These are phyloP conservation scores for Brachionus angularis DNA, from an alignment of 1,140 invertebrate species.

Conservation along the genomic window DNA sequence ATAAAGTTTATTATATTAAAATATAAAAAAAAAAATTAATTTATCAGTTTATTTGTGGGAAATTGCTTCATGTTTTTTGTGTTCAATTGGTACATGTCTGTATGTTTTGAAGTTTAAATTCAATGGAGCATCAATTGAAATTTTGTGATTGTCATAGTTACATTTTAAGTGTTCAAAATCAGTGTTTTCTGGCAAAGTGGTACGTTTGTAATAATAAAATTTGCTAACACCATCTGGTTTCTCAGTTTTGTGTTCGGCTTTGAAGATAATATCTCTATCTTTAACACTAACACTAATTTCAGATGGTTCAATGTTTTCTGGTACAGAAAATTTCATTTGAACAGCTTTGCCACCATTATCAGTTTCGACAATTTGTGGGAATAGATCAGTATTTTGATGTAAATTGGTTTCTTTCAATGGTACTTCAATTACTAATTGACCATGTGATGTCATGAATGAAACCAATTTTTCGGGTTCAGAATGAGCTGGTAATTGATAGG, in stretches of 20 bases:
- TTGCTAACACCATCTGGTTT: slow-evolving; percentile 27
- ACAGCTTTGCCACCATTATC: slow-evolving; percentile 27
- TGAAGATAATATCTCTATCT: slow-evolving; percentile 39
- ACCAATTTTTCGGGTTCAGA: slow-evolving; percentile 21
- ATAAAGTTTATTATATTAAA: background rate
- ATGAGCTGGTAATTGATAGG: slow-evolving; percentile 35
- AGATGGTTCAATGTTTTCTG: slow-evolving; percentile 32
- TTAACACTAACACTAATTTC: slow-evolving; percentile 37
- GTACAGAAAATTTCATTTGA: slow-evolving; percentile 34
- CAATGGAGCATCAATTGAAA: slow-evolving; percentile 33
- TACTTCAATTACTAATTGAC: slow-evolving; percentile 38
- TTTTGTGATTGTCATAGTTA: slow-evolving; percentile 37
- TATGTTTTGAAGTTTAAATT: slow-evolving; percentile 16
- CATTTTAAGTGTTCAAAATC: slow-evolving; percentile 42
- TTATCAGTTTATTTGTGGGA: slow-evolving; percentile 20
- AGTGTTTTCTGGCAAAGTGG: slow-evolving; percentile 33
- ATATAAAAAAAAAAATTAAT: background rate
- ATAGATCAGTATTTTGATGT: slow-evolving; percentile 31
- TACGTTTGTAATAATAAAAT: slow-evolving; percentile 39
- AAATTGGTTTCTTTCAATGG: slow-evolving; percentile 32
- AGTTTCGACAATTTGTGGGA: slow-evolving; percentile 36
- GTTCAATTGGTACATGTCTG: slow-evolving; percentile 30
- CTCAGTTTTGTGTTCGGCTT: slow-evolving; percentile 37
- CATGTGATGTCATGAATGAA: slow-evolving; percentile 30
- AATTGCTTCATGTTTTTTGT: slow-evolving; percentile 14